A percentile compares a stretch with the other conserved stretches of the same genome.
Conservation (phyloP, 2,797 vertebrate genomes). For the Enteromius anoplus region DNA sequence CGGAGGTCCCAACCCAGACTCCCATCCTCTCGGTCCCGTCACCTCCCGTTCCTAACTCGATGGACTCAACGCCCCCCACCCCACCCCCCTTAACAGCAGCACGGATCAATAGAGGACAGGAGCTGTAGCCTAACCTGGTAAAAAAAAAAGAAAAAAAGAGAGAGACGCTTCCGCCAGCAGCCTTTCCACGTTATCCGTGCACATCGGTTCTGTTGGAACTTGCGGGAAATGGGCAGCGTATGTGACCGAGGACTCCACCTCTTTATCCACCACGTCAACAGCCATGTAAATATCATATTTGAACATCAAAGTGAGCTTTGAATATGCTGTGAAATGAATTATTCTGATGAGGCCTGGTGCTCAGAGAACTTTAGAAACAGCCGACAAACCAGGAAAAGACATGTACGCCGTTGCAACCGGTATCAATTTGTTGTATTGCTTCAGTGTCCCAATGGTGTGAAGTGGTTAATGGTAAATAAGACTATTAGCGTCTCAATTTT, state of each 20-base stretch:
- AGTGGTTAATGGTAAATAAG: slow-evolving; percentile 63
- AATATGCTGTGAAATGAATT: slow-evolving; percentile 74
- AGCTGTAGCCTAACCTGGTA: slow-evolving; percentile 90
- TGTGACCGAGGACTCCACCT: slow-evolving; percentile 61
- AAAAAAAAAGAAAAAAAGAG: slow-evolving; percentile 62
- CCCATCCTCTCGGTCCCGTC: slow-evolving; percentile 60
- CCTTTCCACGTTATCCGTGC: slow-evolving; percentile 67
- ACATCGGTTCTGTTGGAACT: slow-evolving; percentile 70
- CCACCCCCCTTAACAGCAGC: slow-evolving; percentile 59
- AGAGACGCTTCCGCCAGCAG: slow-evolving; percentile 67
- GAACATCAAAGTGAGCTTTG: slow-evolving; percentile 76
- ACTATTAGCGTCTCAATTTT: slow-evolving; percentile 52
- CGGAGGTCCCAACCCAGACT: slow-evolving; percentile 66
- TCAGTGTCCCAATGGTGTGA: slow-evolving; percentile 60
- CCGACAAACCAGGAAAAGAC: slow-evolving; percentile 57
- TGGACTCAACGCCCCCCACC: slow-evolving; percentile 9
- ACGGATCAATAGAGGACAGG: slow-evolving; percentile 72
- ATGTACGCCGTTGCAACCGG: slow-evolving; percentile 47
- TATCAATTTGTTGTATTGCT: slow-evolving; percentile 57
- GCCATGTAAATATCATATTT: slow-evolving; percentile 80
- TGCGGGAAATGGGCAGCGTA: slow-evolving; percentile 67
- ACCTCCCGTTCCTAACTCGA: slow-evolving; percentile 53
- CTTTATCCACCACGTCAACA: slow-evolving; percentile 60
- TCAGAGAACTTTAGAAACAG: slow-evolving; percentile 60
- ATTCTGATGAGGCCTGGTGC: slow-evolving; percentile 60